Evolutionary conservation across 2,797 vertebrate genomes (phyloP).

Genomic region (Karalla daura): DNA sequence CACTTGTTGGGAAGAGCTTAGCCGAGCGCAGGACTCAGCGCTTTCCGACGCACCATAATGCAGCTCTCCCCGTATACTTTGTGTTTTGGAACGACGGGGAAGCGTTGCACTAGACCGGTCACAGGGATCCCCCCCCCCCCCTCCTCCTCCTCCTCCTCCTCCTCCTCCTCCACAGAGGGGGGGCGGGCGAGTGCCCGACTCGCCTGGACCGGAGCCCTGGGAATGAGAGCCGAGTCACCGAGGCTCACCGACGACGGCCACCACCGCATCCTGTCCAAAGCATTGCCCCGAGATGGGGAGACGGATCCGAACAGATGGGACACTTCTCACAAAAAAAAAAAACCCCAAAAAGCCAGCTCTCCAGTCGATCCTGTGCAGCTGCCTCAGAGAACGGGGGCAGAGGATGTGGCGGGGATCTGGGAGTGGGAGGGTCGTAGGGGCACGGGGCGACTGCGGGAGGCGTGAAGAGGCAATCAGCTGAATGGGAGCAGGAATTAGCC

Average conservation of each 20-base stretch:
- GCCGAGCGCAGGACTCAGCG: constrained; percentile 61
- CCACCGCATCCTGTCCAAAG: constrained; percentile 71
- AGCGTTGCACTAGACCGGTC: constrained; percentile 46
- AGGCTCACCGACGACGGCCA: constrained; percentile 66
- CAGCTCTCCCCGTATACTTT: constrained; percentile 65
- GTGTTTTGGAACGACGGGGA: constrained; percentile 56
- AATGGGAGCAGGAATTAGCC: no score
- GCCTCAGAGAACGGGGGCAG: constrained; percentile 26
- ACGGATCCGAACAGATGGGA: no score
- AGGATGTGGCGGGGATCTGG: constrained; percentile 4
- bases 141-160: constrained; percentile 52
- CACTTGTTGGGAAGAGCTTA: constrained; percentile 70
- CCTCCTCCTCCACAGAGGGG: no score
- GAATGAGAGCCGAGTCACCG: constrained; percentile 55
- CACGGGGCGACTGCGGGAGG: no score
- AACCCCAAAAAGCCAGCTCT: constrained; percentile 46
- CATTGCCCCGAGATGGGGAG: constrained; percentile 51
- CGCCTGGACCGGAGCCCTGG: constrained; percentile 53
- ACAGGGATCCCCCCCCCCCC: constrained; percentile 60
- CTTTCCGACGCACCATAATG: constrained; percentile 78
- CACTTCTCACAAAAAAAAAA: no score
- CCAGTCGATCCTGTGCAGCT: constrained; percentile 43
- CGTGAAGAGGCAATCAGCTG: no score
- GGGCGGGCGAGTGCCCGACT: constrained; percentile 18
- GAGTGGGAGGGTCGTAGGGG: no score